phyloP scores from a whole-genome alignment of 2,888 invertebrate species.

The Tetanocera ferruginea region DNA sequence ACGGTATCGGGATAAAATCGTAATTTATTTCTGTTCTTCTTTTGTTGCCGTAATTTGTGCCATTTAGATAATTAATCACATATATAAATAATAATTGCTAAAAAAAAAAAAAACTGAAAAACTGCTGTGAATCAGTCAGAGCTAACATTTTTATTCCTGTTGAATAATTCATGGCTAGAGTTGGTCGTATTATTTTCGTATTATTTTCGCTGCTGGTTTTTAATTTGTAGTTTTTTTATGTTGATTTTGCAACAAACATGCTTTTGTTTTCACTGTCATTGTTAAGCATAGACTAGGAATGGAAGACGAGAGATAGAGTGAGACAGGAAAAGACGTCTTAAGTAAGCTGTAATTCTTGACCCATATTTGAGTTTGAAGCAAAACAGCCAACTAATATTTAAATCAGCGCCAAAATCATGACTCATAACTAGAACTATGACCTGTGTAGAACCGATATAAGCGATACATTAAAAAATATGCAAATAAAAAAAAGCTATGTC shows the following conservation, averaged over 20 bases:
- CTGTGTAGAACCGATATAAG: no score
- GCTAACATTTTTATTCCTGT: neutral
- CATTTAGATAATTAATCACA: no score
- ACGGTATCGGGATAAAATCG: no score
- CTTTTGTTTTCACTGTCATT: neutral
- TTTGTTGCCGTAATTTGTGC: no score
- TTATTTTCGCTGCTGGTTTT: neutral
- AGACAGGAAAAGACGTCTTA: neutral
- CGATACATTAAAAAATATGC: neutral
- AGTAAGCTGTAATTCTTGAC: conserved; percentile 3
- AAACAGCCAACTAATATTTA: no score
- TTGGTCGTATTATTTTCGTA: no score
- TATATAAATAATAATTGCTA: no score
- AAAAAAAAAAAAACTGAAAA: no score
- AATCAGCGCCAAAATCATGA: no score
- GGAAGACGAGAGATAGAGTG: neutral
- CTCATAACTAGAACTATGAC: no score
- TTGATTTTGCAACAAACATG: neutral
- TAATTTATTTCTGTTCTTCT: no score
- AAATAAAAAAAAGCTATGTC: no score
- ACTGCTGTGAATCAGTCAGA: neutral
- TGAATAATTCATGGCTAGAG: conserved; percentile 14
- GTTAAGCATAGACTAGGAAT: neutral
- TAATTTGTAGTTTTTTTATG: neutral
- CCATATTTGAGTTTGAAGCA: neutral